Conservation (phyloP, 2,797 vertebrate species). For the Corythornis leucogaster region DNA sequence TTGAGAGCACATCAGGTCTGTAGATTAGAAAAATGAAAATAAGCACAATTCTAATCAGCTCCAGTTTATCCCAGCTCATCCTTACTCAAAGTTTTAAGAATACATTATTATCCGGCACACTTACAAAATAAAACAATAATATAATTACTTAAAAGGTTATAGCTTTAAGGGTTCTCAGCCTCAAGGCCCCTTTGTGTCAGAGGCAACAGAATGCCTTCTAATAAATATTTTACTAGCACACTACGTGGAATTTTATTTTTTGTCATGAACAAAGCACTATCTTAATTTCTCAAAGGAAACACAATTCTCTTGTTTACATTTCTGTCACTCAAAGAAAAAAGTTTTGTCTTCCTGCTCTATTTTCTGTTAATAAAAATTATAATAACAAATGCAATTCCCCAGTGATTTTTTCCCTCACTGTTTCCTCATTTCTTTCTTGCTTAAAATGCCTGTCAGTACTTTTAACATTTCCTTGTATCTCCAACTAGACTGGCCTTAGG, state of each 20-base stretch:
- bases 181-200: neutral
- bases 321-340: slow-evolving; percentile 44
- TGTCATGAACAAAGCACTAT: slow-evolving; percentile 35
- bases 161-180: slow-evolving; percentile 28
- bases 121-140: slow-evolving; percentile 3
- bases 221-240: slow-evolving; percentile 38
- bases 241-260: neutral
- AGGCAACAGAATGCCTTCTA: slow-evolving; percentile 18
- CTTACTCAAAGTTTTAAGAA: slow-evolving; percentile 30
- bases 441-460: slow-evolving; percentile 73
- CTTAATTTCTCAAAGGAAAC: slow-evolving; percentile 56
- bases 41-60: neutral
- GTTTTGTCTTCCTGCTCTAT: slow-evolving; percentile 18
- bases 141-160: slow-evolving; percentile 28
- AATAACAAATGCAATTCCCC: slow-evolving; percentile 42
- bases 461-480: slow-evolving; percentile 72
- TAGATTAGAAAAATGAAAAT: neutral
- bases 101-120: neutral
- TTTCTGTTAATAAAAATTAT: slow-evolving; percentile 48
- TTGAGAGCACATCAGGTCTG: neutral
- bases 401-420: neutral
- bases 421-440: slow-evolving; percentile 56
- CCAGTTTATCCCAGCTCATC: neutral
- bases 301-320: slow-evolving; percentile 68
- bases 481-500: slow-evolving; percentile 75